A percentile compares a stretch with the other conserved stretches of the same genome.
Conservation (phyloP, 2,888 invertebrate genomes). For the Serrognathus titanus region DNA sequence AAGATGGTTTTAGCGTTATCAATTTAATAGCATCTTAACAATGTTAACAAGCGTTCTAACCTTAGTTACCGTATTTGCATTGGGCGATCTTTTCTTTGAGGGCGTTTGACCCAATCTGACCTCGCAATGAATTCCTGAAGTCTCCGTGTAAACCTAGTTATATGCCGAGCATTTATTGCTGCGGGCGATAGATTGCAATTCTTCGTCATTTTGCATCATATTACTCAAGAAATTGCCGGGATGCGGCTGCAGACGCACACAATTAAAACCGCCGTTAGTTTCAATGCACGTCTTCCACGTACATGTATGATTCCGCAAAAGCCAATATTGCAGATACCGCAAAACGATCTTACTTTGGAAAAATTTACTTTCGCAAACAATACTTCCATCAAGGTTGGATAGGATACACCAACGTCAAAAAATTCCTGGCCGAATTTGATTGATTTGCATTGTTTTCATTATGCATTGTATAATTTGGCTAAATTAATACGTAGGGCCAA, state of each 20-base stretch:
- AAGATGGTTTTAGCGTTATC: conserved; percentile 2
- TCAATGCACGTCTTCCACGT: not conserved
- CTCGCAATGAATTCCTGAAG: conserved; percentile 1
- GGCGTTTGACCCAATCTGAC: conserved; percentile 4
- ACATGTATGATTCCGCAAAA: no score
- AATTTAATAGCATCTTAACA: conserved; percentile 2
- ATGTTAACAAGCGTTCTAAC: conserved; percentile 4
- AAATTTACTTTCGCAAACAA: no score
- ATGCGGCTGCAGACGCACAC: not conserved
- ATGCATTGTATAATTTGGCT: no score
- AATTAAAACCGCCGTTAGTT: conserved; percentile 1
- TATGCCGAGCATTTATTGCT: not conserved
- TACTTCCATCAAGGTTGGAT: no score
- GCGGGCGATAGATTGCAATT: not conserved
- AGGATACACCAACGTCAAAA: no score
- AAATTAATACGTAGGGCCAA: no score
- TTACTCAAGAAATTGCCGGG: not conserved
- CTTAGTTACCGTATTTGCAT: conserved; percentile 2
- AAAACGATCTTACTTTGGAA: no score
- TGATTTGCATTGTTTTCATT: no score
- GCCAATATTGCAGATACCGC: no score
- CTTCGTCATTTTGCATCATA: conserved; percentile 1
- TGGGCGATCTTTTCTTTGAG: conserved; percentile 2
- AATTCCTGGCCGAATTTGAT: no score
- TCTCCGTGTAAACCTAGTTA: conserved; percentile 2